Conservation (phyloP, 92 coral and sea anemone genomes). For the Actinostola sp. region DNA sequence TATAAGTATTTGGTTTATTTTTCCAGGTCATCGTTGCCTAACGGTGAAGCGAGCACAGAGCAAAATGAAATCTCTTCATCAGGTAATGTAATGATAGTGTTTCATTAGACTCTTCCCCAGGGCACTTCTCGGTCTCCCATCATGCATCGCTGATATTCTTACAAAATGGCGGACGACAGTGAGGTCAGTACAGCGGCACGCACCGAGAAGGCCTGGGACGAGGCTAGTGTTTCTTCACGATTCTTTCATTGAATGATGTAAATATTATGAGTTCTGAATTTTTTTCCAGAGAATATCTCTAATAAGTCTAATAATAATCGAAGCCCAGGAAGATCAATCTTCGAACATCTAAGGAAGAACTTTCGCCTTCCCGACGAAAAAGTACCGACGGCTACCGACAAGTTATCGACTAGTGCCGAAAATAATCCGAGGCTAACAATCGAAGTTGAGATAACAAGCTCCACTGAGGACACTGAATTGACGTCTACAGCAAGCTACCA, state of each 20-base stretch:
- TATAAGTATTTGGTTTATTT: not conserved
- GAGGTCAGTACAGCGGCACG: too few species aligned
- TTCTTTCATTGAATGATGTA: not conserved
- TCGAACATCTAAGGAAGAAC: slow-evolving; percentile 37
- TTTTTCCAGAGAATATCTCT: slow-evolving; percentile 1
- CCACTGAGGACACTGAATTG: not conserved
- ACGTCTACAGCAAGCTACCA: not conserved
- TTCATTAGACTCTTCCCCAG: not conserved
- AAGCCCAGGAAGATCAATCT: slow-evolving; percentile 18
- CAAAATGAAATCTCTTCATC: not conserved
- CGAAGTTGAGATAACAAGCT: slow-evolving; percentile 11
- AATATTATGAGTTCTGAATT: not conserved
- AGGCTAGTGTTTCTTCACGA: too few species aligned
- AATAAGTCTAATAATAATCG: not conserved
- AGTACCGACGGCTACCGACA: slow-evolving; percentile 2
- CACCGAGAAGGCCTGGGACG: too few species aligned
- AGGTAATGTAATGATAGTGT: not conserved
- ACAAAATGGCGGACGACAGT: too few species aligned
- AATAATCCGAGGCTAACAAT: not conserved
- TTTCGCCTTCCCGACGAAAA: slow-evolving; percentile 14
- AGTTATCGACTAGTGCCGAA: slow-evolving; percentile 12
- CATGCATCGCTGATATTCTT: too few species aligned
- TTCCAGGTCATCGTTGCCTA: not conserved
- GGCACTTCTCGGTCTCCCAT: too few species aligned
- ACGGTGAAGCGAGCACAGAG: not conserved